phyloP scores from a whole-genome alignment of 2,888 invertebrate genomes.

The Monoplex corrugatus region DNA sequence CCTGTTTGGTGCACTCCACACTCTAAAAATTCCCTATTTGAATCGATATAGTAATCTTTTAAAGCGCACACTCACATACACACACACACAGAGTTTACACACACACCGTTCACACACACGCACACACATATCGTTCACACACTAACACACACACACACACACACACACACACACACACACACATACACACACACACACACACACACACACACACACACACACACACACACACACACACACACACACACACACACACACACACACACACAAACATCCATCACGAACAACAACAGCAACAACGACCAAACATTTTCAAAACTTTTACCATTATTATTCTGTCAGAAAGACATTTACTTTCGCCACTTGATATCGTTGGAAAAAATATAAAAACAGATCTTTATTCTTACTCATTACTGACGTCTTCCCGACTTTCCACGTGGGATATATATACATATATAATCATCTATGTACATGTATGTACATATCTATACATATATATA shows the following conservation, averaged over 20 bases:
- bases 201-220: not conserved
- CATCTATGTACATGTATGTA: not conserved
- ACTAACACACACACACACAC: not conserved
- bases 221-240: constrained; percentile 1
- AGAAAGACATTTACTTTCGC: too few relatives aligned
- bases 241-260: not conserved
- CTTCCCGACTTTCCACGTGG: too few relatives aligned
- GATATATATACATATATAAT: not conserved
- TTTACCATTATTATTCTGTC: too few relatives aligned
- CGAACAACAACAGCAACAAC: too few relatives aligned
- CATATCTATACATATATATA: not conserved
- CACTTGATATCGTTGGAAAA: too few relatives aligned
- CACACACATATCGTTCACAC: not conserved
- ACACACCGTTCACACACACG: not conserved
- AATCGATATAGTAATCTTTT: not conserved
- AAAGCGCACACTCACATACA: not conserved
- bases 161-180: not conserved
- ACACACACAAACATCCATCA: not conserved
- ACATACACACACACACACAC: not conserved
- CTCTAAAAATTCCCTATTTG: not conserved
- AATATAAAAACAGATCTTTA: too few relatives aligned
- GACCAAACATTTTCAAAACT: too few relatives aligned
- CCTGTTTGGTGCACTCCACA: not conserved
- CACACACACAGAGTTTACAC: not conserved
- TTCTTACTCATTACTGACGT: too few relatives aligned